Conservation (phyloP, 2,797 vertebrate genomes). For the Falco cherrug region DNA sequence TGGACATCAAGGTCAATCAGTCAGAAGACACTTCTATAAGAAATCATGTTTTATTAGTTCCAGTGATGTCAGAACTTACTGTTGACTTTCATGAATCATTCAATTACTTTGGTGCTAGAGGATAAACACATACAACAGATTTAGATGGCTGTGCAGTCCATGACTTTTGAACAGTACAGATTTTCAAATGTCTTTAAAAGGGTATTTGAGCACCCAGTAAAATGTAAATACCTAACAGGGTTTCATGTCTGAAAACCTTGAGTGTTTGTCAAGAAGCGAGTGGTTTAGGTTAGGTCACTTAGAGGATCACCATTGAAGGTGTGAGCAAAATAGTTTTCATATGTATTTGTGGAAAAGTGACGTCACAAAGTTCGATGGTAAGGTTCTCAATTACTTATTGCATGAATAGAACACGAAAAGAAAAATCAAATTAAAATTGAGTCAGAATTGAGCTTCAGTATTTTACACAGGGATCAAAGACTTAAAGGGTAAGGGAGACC, state of each 20-base stretch:
- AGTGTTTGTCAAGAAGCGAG: neutral
- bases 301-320: no score
- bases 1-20: conserved; percentile 23
- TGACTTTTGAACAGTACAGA: neutral
- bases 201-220: neutral
- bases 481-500: no score
- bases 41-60: conserved; percentile 31
- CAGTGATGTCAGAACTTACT: neutral
- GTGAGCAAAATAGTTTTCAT: no score
- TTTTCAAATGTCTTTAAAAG: neutral
- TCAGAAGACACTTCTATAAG: neutral
- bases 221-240: neutral
- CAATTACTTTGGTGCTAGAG: neutral
- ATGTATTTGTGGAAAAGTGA: no score
- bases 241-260: neutral
- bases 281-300: no score
- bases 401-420: no score
- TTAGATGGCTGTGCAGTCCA: neutral
- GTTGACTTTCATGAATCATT: conserved; percentile 7
- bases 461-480: no score
- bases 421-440: no score
- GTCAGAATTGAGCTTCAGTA: no score
- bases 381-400: no score
- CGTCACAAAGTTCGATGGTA: no score
- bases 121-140: neutral